A percentile compares a stretch with the other conserved stretches of the same genome.
phyloP scores from a whole-genome alignment of 2,888 invertebrate species.

The Drepanosiphum platanoidis region DNA sequence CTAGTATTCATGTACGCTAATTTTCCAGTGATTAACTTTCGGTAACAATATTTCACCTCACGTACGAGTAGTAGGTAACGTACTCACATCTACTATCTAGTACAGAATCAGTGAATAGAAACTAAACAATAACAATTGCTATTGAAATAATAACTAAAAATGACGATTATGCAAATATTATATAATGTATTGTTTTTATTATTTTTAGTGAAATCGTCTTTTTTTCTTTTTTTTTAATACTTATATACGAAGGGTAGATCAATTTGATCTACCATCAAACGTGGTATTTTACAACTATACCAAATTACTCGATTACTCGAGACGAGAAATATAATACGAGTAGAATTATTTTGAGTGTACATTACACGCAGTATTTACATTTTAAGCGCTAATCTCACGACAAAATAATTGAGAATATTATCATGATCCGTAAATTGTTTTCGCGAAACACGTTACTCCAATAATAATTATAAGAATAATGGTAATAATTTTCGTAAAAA shows the following conservation, averaged over 20 bases:
- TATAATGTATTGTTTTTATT: not conserved
- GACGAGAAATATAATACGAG: not conserved
- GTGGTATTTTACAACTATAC: not conserved
- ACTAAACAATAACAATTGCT: constrained; percentile 26
- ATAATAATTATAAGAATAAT: too few relatives aligned
- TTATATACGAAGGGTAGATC: too few relatives aligned
- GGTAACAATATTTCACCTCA: not conserved
- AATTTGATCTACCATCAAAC: not conserved
- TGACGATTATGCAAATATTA: constrained; percentile 28
- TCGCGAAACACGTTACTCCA: too few relatives aligned
- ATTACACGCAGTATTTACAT: too few relatives aligned
- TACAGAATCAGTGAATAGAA: not conserved
- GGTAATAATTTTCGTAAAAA: too few relatives aligned
- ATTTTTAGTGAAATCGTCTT: not conserved
- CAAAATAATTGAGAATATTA: too few relatives aligned
- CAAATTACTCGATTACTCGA: not conserved
- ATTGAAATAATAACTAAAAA: constrained; percentile 11
- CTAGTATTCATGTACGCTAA: not conserved
- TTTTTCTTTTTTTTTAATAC: not conserved
- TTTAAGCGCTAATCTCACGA: too few relatives aligned
- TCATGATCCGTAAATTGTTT: too few relatives aligned
- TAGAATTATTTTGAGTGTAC: too few relatives aligned
- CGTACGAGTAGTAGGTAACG: not conserved
- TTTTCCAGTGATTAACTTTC: constrained; percentile 4
- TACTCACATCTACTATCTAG: too few relatives aligned